These are phyloP conservation scores for Eupithecia dodoneata DNA, from an alignment of 2,888 invertebrate genomes.

Conservation along the genomic window DNA sequence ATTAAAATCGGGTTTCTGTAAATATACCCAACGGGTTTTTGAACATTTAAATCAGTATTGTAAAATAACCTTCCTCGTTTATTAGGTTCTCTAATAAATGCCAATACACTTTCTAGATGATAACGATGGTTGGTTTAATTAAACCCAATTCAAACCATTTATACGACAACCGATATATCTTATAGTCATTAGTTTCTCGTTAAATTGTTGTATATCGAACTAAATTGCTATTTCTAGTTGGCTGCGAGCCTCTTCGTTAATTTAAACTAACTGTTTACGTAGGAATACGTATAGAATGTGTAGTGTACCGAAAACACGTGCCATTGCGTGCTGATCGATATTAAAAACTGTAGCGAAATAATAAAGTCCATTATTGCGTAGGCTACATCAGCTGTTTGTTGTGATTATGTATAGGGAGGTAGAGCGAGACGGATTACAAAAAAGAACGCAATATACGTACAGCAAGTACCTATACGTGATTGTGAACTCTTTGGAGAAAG, in stretches of 20 bases:
- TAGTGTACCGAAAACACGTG: constrained; percentile 51
- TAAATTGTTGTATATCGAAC: constrained; percentile 56
- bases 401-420: constrained; percentile 36
- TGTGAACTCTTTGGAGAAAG: constrained; percentile 41
- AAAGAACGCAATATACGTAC: constrained; percentile 41
- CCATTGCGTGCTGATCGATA: constrained; percentile 49
- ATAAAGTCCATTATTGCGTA: constrained; percentile 34
- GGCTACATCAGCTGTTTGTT: constrained; percentile 33
- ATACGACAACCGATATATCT: constrained; percentile 42
- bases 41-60: not conserved
- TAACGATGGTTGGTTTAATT: constrained; percentile 41
- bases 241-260: constrained; percentile 55
- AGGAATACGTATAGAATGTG: constrained; percentile 39
- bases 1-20: not conserved
- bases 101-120: constrained; percentile 35
- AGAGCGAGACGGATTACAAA: constrained; percentile 44
- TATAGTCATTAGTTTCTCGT: constrained; percentile 49
- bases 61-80: constrained; percentile 1
- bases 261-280: constrained; percentile 62
- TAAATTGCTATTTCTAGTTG: constrained; percentile 54
- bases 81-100: constrained; percentile 23
- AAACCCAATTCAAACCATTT: constrained; percentile 42
- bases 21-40: not conserved
- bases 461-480: constrained; percentile 23
- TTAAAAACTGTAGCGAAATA: constrained; percentile 26